Conservation (phyloP, 2,113 vertebrate genomes). For the Sialia sialis region DNA sequence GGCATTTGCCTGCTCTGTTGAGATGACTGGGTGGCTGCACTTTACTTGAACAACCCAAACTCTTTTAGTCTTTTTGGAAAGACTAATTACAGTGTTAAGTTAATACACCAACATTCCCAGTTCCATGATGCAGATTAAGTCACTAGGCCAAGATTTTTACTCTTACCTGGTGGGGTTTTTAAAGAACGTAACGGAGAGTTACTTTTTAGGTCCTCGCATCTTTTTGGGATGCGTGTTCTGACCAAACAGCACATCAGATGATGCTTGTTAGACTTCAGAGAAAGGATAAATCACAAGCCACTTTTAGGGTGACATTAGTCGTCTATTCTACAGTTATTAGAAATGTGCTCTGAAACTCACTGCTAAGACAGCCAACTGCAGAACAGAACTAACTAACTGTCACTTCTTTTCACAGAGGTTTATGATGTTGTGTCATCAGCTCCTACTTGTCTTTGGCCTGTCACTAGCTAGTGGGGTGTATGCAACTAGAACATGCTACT, state of each 20-base stretch:
- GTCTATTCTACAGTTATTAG: background rate
- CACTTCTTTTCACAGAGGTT: constrained; percentile 10
- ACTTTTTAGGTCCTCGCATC: background rate
- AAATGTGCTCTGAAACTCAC: background rate
- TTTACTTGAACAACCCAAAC: background rate
- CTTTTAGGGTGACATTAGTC: background rate
- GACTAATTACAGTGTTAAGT: background rate
- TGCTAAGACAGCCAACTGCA: background rate
- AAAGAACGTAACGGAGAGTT: background rate
- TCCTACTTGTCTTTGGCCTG: constrained; percentile 53
- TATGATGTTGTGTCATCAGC: constrained; percentile 21
- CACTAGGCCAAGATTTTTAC: background rate
- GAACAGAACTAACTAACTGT: background rate
- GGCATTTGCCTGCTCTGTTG: background rate
- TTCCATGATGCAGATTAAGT: background rate
- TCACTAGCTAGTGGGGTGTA: background rate
- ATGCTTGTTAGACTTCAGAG: background rate
- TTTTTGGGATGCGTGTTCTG: background rate
- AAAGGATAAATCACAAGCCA: background rate
- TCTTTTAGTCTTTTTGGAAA: background rate
- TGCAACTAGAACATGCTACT: constrained; percentile 47
- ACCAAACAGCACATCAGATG: background rate
- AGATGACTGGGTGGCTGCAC: background rate
- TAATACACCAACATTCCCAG: background rate
- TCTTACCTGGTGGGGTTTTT: background rate